Base-by-base conservation (phyloP, 2,113 vertebrate species). In the Lucifuga dentata region DNA sequence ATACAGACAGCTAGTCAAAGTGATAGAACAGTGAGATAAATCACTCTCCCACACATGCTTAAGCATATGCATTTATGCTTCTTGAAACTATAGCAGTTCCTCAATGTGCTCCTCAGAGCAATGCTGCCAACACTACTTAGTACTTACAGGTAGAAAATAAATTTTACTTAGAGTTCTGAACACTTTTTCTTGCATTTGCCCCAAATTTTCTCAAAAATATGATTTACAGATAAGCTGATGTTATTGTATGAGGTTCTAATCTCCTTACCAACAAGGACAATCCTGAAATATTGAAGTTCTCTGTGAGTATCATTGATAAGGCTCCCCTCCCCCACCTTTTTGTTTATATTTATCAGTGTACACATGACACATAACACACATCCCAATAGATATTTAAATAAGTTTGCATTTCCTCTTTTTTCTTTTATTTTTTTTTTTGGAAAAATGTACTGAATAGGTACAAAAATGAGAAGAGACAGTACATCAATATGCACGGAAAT, bases 1-100 rank as follows among this genome's bases (percentile, higher is more conserved):
- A 51, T 49, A 53, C 62, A 56, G 11, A 53, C 52, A 75, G 43
- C 75, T 51, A 67, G 62, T 78, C 62, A 79, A 29, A 55, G 49
- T 57, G 26, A 69, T 75, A 23, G 38, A 43, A 57, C 39, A 44
- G 11, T 68, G 21, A 19, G 32, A 50, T 52, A 67, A 39, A 81
- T 79, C 38, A 62, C 41, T 29, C 17, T 12, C 4, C 33, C 17
- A 11, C 23, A 36, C 20, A 24, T 58, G 20, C 41, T 44, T 55
- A 43, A 77, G 63, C 50, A 17, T 29, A 68, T 21, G 48, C 41
- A 44, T 56, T 16, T 23, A 16, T 2, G 8, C 12, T 13, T 33
- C 17, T 50, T 68, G 39, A 48, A 64, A 70, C 57, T 9, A 20
- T 39, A 59, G 52, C n/a, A 4, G 32, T 16, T n/a, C 16, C 21